Evolutionary conservation across 64 coral and sea anemone genomes (phyloP).

Genomic region (Pocillopora verrucosa): DNA sequence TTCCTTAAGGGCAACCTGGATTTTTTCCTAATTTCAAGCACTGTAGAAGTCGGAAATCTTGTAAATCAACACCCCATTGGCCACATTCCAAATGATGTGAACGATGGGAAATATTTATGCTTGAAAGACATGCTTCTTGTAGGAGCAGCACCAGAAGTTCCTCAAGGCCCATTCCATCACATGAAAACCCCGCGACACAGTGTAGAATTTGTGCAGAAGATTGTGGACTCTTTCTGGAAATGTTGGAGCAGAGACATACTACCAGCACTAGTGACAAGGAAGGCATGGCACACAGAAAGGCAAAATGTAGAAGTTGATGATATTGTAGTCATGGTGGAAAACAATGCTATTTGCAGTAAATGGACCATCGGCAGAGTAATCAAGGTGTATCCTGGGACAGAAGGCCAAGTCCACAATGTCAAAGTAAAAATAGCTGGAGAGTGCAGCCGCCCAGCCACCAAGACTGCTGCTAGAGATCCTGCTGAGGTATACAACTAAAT

Average conservation of each 20-base stretch:
- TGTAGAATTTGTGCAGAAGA: constrained; percentile 33
- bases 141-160: constrained; percentile 13
- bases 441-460: background rate
- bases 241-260: constrained; percentile 30
- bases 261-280: constrained; percentile 32
- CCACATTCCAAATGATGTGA: background rate
- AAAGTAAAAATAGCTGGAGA: background rate
- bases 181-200: background rate
- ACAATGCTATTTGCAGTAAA: constrained; percentile 11
- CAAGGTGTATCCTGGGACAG: constrained; percentile 25
- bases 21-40: too few relatives aligned
- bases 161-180: constrained; percentile 28
- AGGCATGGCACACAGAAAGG: constrained; percentile 10
- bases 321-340: background rate
- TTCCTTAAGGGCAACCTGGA: too few relatives aligned
- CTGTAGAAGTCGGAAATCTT: background rate
- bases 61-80: constrained; percentile 31
- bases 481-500: background rate
- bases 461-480: constrained; percentile 31
- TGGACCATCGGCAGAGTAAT: constrained; percentile 25
- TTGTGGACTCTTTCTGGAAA: constrained; percentile 49
- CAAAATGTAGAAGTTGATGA: constrained; percentile 33
- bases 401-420: constrained; percentile 5
- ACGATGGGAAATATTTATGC: background rate
- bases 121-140: constrained; percentile 15